Conservation (phyloP, 2,113 vertebrate species). For the Charadrius vociferus region DNA sequence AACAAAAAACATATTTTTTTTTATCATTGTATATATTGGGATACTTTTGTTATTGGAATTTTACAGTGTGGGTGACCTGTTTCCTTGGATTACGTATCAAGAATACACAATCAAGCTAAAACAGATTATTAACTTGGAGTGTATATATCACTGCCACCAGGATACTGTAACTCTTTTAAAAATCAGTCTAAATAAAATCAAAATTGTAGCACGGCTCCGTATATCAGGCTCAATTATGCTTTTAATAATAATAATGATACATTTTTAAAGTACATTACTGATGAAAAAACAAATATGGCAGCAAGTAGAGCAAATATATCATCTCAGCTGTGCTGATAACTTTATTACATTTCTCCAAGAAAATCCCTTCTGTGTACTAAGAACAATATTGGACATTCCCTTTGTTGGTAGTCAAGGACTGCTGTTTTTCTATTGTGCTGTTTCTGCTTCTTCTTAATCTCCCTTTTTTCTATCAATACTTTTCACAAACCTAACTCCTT, state of each 20-base stretch:
- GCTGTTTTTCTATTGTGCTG: not conserved
- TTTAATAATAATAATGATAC: not conserved
- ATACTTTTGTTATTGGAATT: not conserved
- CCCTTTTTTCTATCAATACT: not conserved
- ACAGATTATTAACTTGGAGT: not conserved
- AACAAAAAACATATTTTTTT: not conserved
- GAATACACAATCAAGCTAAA: not conserved
- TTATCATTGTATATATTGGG: not conserved
- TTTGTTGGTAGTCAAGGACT: not conserved
- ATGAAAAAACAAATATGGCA: not conserved
- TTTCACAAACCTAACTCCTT: not conserved
- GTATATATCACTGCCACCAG: not conserved
- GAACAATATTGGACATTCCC: rapidly evolving
- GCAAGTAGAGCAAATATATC: not conserved
- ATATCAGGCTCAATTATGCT: not conserved
- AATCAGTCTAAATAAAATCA: not conserved
- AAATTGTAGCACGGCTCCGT: not conserved
- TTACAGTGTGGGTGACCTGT: not conserved
- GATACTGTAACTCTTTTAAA: not conserved
- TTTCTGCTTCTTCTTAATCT: not conserved
- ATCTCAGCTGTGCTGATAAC: not conserved
- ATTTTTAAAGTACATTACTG: not conserved
- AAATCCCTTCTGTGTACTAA: not conserved
- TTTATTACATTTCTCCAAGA: not conserved
- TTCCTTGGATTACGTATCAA: not conserved